Percentiles rank a stretch among this genome's conserved stretches.
These are phyloP conservation scores for Aphelenchoides fujianensis DNA, from an alignment of 1,140 invertebrate species.

Conservation along the genomic window DNA sequence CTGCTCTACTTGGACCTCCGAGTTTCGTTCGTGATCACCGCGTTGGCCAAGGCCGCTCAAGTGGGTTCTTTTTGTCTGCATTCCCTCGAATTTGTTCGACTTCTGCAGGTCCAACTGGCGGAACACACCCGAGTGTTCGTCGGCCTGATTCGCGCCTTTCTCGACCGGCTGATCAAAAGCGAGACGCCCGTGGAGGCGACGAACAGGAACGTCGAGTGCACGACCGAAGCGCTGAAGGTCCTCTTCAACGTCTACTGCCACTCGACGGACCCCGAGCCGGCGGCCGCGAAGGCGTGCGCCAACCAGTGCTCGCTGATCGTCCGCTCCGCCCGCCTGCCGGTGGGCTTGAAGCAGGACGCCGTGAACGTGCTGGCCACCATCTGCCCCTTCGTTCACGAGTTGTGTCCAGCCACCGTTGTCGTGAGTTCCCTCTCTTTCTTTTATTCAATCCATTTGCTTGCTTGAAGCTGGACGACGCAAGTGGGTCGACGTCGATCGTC, in stretches of 20 bases:
- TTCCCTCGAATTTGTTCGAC: not conserved
- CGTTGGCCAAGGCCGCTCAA: conserved; percentile 11
- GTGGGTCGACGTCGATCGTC: not conserved
- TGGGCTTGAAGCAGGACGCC: conserved; percentile 48
- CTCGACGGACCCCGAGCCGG: conserved; percentile 25
- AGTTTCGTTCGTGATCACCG: conserved; percentile 40
- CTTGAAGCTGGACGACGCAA: not conserved
- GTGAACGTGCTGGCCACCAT: conserved; percentile 47
- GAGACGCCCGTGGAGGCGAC: conserved; percentile 7
- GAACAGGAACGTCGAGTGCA: conserved; percentile 15
- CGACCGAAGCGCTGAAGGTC: conserved; percentile 45
- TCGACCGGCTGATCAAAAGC: not conserved
- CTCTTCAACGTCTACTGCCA: conserved; percentile 51
- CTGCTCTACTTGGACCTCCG: conserved; percentile 48
- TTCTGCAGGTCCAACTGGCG: not conserved
- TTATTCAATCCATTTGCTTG: not conserved
- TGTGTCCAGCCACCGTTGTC: conserved; percentile 24
- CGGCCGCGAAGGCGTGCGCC: conserved; percentile 34
- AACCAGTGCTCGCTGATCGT: conserved; percentile 37
- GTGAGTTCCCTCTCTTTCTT: not conserved
- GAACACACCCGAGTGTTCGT: conserved; percentile 13
- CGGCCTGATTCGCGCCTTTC: conserved; percentile 5
- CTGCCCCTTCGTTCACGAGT: not conserved
- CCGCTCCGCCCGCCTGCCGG: conserved; percentile 17
- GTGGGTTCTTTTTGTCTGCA: not conserved